These are phyloP conservation scores for Melitaea cinxia DNA, from an alignment of 1,140 invertebrate species.

Conservation along the genomic window DNA sequence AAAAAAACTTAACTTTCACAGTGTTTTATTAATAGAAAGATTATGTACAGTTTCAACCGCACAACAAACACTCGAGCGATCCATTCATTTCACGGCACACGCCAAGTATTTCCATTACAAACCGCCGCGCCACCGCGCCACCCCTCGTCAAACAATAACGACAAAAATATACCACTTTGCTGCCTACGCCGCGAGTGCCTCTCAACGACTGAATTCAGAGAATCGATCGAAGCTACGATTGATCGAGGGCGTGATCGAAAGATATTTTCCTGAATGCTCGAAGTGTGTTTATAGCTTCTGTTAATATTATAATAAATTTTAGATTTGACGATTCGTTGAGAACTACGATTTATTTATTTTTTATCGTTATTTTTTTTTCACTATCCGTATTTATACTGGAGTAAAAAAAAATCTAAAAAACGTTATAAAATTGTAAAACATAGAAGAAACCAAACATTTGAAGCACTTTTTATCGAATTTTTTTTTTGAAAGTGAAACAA, in stretches of 20 bases:
- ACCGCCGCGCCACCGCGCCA: slow-evolving; percentile 32
- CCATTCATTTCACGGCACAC: slow-evolving; percentile 16
- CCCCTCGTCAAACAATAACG: slow-evolving; percentile 45
- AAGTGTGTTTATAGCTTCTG: slow-evolving; percentile 3
- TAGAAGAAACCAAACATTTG: no score
- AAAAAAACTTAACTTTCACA: no score
- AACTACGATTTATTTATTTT: no score
- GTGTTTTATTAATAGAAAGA: background rate
- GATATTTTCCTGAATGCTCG: slow-evolving; percentile 10
- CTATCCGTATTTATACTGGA: no score
- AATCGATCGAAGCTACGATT: slow-evolving; percentile 21
- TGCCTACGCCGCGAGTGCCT: slow-evolving; percentile 42
- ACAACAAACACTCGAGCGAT: background rate
- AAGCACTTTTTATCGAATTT: no score
- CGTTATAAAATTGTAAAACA: no score
- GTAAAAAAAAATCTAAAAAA: no score
- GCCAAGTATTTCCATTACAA: slow-evolving; percentile 65
- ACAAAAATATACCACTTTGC: slow-evolving; percentile 45
- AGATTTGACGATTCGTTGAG: no score
- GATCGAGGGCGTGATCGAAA: no score
- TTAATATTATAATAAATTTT: no score
- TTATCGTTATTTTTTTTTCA: no score
- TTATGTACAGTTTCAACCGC: background rate
- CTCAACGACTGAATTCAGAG: slow-evolving; percentile 30
- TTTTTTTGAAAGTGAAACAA: no score